Evolutionary conservation across 2,113 vertebrate species (phyloP), one percentile per base, ranked within the genome.

Genomic region (Nothocercus nigrocapillus): DNA sequence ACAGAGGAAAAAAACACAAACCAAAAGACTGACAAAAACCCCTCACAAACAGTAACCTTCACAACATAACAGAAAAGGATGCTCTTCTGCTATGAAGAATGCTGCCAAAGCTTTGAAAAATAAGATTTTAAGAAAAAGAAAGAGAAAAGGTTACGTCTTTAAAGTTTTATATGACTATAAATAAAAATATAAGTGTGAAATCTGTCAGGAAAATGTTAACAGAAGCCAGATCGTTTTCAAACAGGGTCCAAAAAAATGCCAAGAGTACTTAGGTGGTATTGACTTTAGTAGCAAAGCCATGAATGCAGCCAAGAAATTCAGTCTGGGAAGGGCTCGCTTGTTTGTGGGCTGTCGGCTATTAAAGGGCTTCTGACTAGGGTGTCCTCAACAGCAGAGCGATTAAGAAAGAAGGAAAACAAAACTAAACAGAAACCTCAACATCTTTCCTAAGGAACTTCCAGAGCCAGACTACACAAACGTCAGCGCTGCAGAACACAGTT

Each of bases 401-500:
- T 25, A 38, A 73, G 38, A 64, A 49, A 49, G 7, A 47, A 49
- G 19, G 21, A 56, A 28, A 18, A 30, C 5, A 54, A 27, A 53
- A 53, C 24, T 25, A 54, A 54, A 56, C 54, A 56, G 28, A 56
- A 56, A 56, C 14, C 59, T 12, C 70, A 85, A 34, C 22, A 82
- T 13, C 63, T 87, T 38, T 45, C 27, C 44, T 56, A 27, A 72
- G 75, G 49, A n/a, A 24, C 56, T 49, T 32, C 47, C 69, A 83
- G 30, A 19, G 34, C 54, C 40, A 74, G 74, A 51, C 2, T 19
- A 7, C 22, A 19, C 15, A 4, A n/a, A 49, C 28, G 12, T 9
- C 51, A 83, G 8, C 11, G 2, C 32, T 8, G 11, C 0, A 21
- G 30, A 16, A 16, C 7, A 28, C 25, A 47, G 56, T 1, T 27